phyloP scores from a whole-genome alignment of 2,888 invertebrate genomes.

The Dinocampus coccinellae region DNA sequence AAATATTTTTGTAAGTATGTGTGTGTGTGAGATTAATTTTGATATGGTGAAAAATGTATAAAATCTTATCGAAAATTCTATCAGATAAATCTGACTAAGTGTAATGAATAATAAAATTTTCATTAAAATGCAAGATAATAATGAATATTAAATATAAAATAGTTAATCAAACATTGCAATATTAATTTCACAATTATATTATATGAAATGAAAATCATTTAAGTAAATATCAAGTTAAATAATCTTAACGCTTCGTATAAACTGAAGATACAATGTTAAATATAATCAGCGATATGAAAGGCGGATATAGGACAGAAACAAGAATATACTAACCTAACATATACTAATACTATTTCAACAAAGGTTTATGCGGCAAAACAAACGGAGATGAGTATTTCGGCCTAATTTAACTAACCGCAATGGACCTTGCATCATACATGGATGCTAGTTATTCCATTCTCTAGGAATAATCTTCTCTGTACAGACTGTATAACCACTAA shows the following conservation, averaged over 20 bases:
- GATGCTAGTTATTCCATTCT: slow-evolving; percentile 18
- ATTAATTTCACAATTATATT: not conserved
- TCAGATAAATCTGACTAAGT: not conserved
- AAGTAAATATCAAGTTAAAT: not conserved
- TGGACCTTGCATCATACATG: slow-evolving; percentile 27
- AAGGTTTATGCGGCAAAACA: slow-evolving; percentile 38
- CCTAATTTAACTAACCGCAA: slow-evolving; percentile 39
- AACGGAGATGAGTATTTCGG: slow-evolving; percentile 37
- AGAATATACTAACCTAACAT: slow-evolving; percentile 3
- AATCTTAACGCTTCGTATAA: not conserved
- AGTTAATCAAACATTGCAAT: not conserved
- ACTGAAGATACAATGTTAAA: not conserved
- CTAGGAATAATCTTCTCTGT: slow-evolving; percentile 26
- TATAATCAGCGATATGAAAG: not conserved
- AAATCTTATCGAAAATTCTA: not conserved
- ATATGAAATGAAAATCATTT: not conserved
- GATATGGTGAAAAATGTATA: not conserved
- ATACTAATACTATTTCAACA: slow-evolving; percentile 1
- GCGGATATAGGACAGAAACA: not conserved
- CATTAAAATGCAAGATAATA: not conserved
- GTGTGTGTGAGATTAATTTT: too few species aligned
- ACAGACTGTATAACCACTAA: slow-evolving; percentile 23
- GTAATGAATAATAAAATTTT: not conserved
- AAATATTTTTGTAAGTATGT: too few species aligned
- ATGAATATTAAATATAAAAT: not conserved